Evolutionary conservation across 2,888 invertebrate species (phyloP), one percentile per base, ranked within the genome.

Genomic region (Pseudoips prasinana): DNA sequence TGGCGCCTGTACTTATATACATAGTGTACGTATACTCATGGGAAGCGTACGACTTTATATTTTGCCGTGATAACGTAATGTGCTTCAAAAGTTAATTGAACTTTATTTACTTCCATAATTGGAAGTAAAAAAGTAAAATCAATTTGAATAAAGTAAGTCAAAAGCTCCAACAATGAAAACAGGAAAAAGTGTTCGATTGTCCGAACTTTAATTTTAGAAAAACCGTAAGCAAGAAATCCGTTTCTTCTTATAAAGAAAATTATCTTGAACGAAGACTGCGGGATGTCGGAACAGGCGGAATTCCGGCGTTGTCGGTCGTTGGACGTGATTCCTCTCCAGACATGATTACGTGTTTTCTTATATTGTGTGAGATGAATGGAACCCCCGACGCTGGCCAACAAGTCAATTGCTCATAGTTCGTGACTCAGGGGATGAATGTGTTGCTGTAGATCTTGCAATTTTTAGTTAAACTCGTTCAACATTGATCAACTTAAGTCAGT

Each of bases 331-430:
- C 73, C 68, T 75, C 71, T 72, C 67, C 58, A 71, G 81, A 70
- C 77, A 79, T 75, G 74, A 79, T 86, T 85, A 79, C 81, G 71
- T 68, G 80, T 82, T 82, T 82, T 80, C 77, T 80, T 82, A 82
- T 73, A 82, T 78, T 82, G 81, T 81, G 64, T 41, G 65, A 66
- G 66, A 71, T 82, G 80, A 84, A 84, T 82, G 62, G 74, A 64
- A 55, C 61, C 53, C 46, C 59, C 57, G 62, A 49, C 55, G 54
- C 55, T 63, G 65, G 67, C 70, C 70, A 66, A 69, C 65, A 66
- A 79, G 73, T 76, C 73, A 76, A 76, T 78, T 74, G 75, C 67
- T 67, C 57, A 56, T 56, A 54, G 68, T 65, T 73, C 77, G 77
- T 74, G 77, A 73, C 64, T 63, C 32, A 43, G 31, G 31, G 46